A percentile compares a stretch with the other conserved stretches of the same genome.
Conservation (phyloP, 2,113 vertebrate genomes). For the Machaerirhynchus nigripectus region DNA sequence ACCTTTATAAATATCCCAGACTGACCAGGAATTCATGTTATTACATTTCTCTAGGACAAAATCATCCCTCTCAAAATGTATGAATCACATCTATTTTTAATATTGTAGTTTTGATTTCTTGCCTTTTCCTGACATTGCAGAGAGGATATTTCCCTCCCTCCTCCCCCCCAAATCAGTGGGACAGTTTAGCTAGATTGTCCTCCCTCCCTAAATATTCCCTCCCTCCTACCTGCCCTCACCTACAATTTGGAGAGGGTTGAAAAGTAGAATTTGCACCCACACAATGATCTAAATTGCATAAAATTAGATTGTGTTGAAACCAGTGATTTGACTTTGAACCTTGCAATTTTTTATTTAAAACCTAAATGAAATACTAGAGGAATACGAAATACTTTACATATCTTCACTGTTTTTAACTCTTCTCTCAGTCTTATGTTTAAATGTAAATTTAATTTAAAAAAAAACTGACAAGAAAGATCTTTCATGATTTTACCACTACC, state of each 20-base stretch:
- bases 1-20: neutral
- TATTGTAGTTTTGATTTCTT: neutral
- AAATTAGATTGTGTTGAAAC: neutral
- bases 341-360: neutral
- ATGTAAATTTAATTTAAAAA: neutral
- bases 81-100: neutral
- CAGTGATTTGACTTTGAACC: neutral
- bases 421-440: neutral
- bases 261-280: neutral
- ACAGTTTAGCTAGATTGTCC: neutral
- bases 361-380: neutral
- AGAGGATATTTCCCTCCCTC: neutral
- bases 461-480: accelerated
- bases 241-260: neutral
- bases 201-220: neutral
- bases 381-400: neutral
- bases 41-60: neutral
- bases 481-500: neutral
- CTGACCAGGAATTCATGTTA: neutral
- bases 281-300: neutral
- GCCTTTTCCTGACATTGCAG: neutral
- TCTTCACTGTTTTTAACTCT: neutral
- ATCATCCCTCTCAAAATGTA: neutral
- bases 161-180: neutral
- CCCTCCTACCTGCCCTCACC: neutral